Conservation (phyloP, 1,140 invertebrate species). For the Atopsyche davidsoni region DNA sequence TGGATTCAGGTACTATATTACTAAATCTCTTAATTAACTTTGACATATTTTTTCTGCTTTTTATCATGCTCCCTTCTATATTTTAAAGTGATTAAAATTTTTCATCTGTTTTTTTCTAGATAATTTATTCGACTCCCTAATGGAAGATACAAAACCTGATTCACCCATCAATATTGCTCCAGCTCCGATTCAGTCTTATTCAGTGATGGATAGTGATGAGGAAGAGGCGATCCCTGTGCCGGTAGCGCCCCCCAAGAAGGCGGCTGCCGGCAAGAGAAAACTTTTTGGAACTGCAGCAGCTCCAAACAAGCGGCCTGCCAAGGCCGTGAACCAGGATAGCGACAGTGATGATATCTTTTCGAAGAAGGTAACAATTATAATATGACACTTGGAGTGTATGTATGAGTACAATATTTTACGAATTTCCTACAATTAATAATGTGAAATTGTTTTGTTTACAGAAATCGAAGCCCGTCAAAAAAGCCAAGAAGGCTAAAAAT, state of each 20-base stretch:
- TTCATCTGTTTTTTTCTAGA: constrained; percentile 32
- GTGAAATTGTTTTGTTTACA: constrained; percentile 19
- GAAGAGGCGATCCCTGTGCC: constrained; percentile 18
- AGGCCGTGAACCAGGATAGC: constrained; percentile 37
- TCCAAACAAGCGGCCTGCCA: constrained; percentile 40
- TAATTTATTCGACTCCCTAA: constrained; percentile 47
- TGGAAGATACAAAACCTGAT: constrained; percentile 35
- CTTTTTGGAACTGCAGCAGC: constrained; percentile 33
- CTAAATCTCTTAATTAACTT: not conserved
- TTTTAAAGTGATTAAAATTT: not conserved
- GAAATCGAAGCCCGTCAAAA: constrained; percentile 43
- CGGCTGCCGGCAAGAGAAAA: constrained; percentile 37
- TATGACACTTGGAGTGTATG: too few relatives aligned
- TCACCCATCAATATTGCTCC: too few relatives aligned
- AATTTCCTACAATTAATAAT: not conserved
- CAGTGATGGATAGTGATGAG: constrained; percentile 37
- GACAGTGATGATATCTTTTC: constrained; percentile 43
- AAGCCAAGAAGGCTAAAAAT: constrained; percentile 33
- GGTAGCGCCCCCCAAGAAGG: constrained; percentile 35
- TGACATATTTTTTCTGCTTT: not conserved
- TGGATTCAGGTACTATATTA: constrained; percentile 40
- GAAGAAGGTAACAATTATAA: constrained; percentile 46
- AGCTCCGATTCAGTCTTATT: not conserved
- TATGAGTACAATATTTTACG: too few relatives aligned
- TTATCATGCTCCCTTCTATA: not conserved